Percentiles rank a stretch among this genome's conserved stretches.
Conservation (phyloP, 1,140 invertebrate species). For the Pseudobourletiella spinata region DNA sequence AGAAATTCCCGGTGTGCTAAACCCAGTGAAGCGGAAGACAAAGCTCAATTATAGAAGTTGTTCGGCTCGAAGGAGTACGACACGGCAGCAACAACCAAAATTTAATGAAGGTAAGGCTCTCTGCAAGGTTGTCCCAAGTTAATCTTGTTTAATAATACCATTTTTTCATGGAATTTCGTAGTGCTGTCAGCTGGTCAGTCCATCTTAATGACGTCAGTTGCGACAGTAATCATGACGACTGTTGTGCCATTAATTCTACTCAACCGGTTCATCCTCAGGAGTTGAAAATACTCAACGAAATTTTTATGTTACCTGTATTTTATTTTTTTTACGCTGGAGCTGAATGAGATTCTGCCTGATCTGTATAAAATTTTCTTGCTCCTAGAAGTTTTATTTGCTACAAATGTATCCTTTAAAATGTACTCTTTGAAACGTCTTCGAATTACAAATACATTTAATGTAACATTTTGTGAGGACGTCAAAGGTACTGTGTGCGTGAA, state of each 20-base stretch:
- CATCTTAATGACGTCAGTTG: not conserved
- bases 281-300: not conserved
- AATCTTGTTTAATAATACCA: not conserved
- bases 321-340: not conserved
- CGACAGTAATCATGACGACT: not conserved
- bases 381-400: too few relatives aligned
- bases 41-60: constrained; percentile 63
- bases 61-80: constrained; percentile 45
- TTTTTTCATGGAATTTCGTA: not conserved
- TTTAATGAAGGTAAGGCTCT: not conserved
- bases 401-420: too few relatives aligned
- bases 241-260: constrained; percentile 3
- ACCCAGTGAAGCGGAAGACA: constrained; percentile 56
- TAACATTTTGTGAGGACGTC: too few relatives aligned
- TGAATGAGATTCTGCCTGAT: not conserved
- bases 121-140: not conserved
- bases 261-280: not conserved
- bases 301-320: not conserved
- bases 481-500: too few relatives aligned
- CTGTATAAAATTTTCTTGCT: too few relatives aligned
- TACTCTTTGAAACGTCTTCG: too few relatives aligned
- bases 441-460: too few relatives aligned
- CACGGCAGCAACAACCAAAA: not conserved
- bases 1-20: constrained; percentile 63
- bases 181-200: not conserved